Percentiles rank a stretch among this genome's conserved stretches.
Conservation (phyloP, 2,888 invertebrate genomes). For the Pardosa pseudoannulata region DNA sequence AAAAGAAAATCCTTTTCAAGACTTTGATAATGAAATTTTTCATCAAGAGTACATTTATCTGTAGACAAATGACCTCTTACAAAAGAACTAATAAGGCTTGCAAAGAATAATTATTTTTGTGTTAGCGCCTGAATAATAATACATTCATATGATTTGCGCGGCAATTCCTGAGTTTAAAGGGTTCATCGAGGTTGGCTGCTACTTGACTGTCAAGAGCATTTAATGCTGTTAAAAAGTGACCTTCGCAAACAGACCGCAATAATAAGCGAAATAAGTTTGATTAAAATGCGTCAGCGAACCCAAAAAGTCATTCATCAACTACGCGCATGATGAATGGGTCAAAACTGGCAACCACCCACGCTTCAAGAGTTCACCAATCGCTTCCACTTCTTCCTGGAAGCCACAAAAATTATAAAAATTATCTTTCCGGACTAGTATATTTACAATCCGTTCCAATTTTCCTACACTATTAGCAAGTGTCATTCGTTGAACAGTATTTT, state of each 20-base stretch:
- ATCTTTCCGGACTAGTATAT: conserved; percentile 5
- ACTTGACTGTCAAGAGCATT: conserved; percentile 30
- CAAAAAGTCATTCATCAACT: conserved; percentile 61
- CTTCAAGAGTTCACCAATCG: conserved; percentile 37
- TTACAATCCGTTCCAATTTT: not conserved
- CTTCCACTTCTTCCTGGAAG: conserved; percentile 50
- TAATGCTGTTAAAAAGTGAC: conserved; percentile 4
- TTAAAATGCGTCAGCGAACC: conserved; percentile 55
- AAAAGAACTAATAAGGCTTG: too few species aligned
- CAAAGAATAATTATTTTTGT: too few species aligned
- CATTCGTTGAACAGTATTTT: not conserved
- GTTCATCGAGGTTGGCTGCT: conserved; percentile 12
- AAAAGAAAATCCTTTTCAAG: too few species aligned
- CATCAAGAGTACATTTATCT: too few species aligned
- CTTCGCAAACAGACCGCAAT: conserved; percentile 29
- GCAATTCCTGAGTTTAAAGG: not conserved
- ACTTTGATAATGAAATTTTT: too few species aligned
- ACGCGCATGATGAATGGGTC: conserved; percentile 50
- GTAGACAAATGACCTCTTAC: too few species aligned
- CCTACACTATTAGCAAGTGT: not conserved
- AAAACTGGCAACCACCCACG: conserved; percentile 58
- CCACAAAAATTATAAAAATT: conserved; percentile 34
- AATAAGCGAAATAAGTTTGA: conserved; percentile 32
- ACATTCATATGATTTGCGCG: too few species aligned
- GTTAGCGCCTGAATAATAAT: too few species aligned